Evolutionary conservation across 2,113 vertebrate genomes (phyloP).

Genomic region (Sitta europaea): DNA sequence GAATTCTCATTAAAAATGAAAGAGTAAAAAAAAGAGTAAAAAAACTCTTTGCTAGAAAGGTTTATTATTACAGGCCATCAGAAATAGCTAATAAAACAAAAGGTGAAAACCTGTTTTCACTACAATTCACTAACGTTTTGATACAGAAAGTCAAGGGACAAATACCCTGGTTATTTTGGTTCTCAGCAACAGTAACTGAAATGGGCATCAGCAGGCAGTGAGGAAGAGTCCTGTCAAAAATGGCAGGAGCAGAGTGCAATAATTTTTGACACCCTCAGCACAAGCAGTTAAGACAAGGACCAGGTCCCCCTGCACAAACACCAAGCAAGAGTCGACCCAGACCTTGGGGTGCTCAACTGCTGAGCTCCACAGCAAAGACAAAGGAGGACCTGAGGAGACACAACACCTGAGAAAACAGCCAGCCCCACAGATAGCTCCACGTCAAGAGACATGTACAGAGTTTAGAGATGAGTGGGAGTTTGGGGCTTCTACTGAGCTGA

Average conservation of each 20-base stretch:
- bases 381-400: not conserved
- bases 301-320: not conserved
- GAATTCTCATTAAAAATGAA: not conserved
- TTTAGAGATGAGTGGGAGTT: not conserved
- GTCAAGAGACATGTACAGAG: accelerated
- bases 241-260: not conserved
- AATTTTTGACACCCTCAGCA: not conserved
- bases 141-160: not conserved
- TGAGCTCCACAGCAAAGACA: not conserved
- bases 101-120: not conserved
- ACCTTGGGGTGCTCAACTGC: not conserved
- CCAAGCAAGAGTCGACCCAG: accelerated
- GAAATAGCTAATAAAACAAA: not conserved
- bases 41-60: not conserved
- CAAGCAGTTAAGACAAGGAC: not conserved
- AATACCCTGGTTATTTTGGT: not conserved
- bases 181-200: not conserved
- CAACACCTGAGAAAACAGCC: not conserved
- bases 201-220: accelerated
- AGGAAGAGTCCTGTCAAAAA: not conserved
- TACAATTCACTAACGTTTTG: not conserved
- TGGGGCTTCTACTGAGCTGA: not conserved
- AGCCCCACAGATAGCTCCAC: accelerated
- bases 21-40: not conserved
- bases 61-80: not conserved